Evolutionary conservation across 2,797 vertebrate genomes (phyloP), one percentile per base, ranked within the genome.

Genomic region (Xiphorhynchus erythropygius): DNA sequence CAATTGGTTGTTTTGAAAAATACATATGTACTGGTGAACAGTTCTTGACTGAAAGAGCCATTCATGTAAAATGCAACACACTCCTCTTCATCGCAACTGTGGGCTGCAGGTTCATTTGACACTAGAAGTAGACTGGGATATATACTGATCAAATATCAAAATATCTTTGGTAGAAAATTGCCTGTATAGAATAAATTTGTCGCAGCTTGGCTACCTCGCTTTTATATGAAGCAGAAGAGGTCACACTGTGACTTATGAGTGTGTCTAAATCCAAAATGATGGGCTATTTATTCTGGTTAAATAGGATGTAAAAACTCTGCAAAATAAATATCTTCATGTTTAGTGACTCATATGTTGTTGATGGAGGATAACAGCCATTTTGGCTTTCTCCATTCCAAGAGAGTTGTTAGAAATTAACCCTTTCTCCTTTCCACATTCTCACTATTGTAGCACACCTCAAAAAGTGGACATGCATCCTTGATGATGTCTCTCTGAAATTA

Each of bases 391-490:
- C 18, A 32, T 1, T 49, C 13, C 41, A 53, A 50, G 30, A 33
- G 13, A 16, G 10, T 11, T 84, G 25, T 47, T 59, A 60, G 28
- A 86, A 90, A 59, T 79, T 10, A 73, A 93, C 2, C 12, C 18
- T 68, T 86, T 63, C 10, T 76, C 24, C 28, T 84, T 84, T 86
- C 42, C 39, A 25, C 4, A 16, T 37, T 81, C 32, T 65, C 27
- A 44, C 4, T 81, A 7, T 22, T 49, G 18, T 10, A 91, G 49
- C 25, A 69, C 10, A 27, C 11, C 56, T 47, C 9, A 78, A 69
- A 77, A 70, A 60, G 9, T 6, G 0, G 8, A 19, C 0, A 2
- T 63, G 28, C 5, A 11, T 87, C n/a, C 33, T 77, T 50, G 14
- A 23, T 64, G 62, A 41, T 37, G 42, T 41, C 52, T 28, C 27